Conservation (phyloP, 2,113 vertebrate genomes). For the Eurypyga helias region DNA sequence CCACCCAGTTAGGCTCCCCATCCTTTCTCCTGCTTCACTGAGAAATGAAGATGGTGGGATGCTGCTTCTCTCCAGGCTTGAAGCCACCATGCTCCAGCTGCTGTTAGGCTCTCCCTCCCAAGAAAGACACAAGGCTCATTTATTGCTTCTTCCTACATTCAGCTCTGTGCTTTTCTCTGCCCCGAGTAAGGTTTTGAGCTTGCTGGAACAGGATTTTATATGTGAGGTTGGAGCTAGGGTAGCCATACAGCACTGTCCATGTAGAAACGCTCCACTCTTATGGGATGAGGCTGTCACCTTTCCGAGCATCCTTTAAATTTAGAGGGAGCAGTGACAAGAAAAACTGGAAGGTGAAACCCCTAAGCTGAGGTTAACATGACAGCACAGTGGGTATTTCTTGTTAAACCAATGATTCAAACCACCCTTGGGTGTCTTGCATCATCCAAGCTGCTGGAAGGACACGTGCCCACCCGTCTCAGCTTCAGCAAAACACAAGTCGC, state of each 20-base stretch:
- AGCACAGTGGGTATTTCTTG: neutral
- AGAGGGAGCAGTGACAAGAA: neutral
- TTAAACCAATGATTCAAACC: neutral
- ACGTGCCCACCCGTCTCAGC: fast-evolving
- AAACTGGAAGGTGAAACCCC: neutral
- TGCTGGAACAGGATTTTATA: neutral
- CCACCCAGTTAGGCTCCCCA: neutral
- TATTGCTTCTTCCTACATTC: neutral
- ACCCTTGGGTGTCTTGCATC: neutral
- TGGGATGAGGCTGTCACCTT: neutral
- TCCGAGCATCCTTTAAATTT: neutral
- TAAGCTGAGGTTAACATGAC: neutral
- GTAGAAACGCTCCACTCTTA: neutral
- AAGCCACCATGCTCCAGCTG: neutral
- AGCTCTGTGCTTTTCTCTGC: neutral
- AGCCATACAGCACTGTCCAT: fast-evolving
- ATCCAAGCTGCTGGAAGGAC: neutral
- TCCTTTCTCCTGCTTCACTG: neutral
- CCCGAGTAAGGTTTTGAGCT: neutral
- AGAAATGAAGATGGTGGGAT: neutral
- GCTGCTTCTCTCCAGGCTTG: neutral
- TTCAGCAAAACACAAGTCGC: neutral
- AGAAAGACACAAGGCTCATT: neutral
- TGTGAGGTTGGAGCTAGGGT: neutral
- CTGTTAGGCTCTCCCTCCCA: neutral